phyloP scores from a whole-genome alignment of 2,113 vertebrate species.

The Channa maculata region DNA sequence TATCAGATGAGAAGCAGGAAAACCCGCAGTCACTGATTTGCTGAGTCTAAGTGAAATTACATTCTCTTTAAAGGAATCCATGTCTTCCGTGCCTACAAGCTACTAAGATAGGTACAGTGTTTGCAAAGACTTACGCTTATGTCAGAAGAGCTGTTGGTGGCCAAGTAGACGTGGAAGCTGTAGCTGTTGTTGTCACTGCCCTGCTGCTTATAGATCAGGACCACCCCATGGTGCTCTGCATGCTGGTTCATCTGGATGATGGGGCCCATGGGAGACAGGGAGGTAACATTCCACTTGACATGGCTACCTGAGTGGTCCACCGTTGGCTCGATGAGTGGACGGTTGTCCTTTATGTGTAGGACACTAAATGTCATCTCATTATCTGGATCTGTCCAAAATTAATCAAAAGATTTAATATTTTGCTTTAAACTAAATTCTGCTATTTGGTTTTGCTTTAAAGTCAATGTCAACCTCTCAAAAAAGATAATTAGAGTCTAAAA shows the following conservation, averaged over 20 bases:
- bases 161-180: slow-evolving; percentile 88
- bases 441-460: too few species aligned
- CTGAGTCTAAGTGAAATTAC: background rate
- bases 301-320: slow-evolving; percentile 85
- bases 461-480: background rate
- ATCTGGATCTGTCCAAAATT: slow-evolving; percentile 63
- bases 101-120: background rate
- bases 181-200: slow-evolving; percentile 76
- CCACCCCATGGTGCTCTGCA: slow-evolving; percentile 84
- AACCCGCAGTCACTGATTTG: background rate
- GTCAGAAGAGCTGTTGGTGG: slow-evolving; percentile 88
- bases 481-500: slow-evolving; percentile 4
- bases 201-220: slow-evolving; percentile 87
- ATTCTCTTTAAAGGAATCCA: background rate
- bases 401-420: background rate
- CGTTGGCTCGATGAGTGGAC: slow-evolving; percentile 80
- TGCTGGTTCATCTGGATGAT: slow-evolving; percentile 80
- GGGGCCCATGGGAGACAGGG: slow-evolving; percentile 89
- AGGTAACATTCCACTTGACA: slow-evolving; percentile 89
- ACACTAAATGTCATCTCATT: slow-evolving; percentile 84
- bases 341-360: slow-evolving; percentile 84
- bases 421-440: background rate
- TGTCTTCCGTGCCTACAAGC: too few species aligned
- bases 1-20: too few species aligned
- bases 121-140: slow-evolving; percentile 80